Evolutionary conservation across 2,888 invertebrate genomes (phyloP).

Genomic region (Archaeoteleia sp.): DNA sequence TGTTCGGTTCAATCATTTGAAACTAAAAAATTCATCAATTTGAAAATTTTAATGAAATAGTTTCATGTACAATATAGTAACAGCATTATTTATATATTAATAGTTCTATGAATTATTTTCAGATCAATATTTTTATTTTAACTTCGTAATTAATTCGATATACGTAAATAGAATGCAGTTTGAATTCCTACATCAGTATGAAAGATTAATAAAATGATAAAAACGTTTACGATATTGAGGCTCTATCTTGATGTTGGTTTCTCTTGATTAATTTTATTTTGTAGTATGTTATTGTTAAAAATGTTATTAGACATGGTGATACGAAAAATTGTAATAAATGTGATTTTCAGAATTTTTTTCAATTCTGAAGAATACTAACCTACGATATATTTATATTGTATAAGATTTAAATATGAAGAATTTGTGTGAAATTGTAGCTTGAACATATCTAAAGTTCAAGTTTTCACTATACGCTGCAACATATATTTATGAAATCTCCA

Average conservation of each 20-base stretch:
- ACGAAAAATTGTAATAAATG: constrained; percentile 10
- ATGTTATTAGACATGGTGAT: constrained; percentile 22
- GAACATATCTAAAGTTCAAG: too few species aligned
- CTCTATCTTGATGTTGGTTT: constrained; percentile 39
- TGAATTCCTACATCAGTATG: constrained; percentile 8
- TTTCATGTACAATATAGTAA: too few species aligned
- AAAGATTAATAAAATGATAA: too few species aligned
- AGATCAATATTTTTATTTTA: too few species aligned
- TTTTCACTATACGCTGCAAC: too few species aligned
- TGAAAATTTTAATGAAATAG: constrained; percentile 39
- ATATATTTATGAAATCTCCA: constrained; percentile 25
- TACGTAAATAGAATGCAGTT: neutral
- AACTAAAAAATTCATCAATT: constrained; percentile 22
- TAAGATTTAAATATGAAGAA: constrained; percentile 29
- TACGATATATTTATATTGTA: constrained; percentile 2
- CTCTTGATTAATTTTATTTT: constrained; percentile 24
- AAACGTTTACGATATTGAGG: too few species aligned
- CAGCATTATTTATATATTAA: too few species aligned
- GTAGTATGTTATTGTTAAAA: constrained; percentile 7
- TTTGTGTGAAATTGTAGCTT: constrained; percentile 4
- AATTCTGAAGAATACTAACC: neutral
- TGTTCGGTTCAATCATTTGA: constrained; percentile 23
- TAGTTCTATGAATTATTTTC: too few species aligned
- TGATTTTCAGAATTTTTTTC: constrained; percentile 23
- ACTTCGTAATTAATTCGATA: too few species aligned